Evolutionary conservation across 2,113 vertebrate genomes (phyloP).

Genomic region (Odobenus rosmarus): DNA sequence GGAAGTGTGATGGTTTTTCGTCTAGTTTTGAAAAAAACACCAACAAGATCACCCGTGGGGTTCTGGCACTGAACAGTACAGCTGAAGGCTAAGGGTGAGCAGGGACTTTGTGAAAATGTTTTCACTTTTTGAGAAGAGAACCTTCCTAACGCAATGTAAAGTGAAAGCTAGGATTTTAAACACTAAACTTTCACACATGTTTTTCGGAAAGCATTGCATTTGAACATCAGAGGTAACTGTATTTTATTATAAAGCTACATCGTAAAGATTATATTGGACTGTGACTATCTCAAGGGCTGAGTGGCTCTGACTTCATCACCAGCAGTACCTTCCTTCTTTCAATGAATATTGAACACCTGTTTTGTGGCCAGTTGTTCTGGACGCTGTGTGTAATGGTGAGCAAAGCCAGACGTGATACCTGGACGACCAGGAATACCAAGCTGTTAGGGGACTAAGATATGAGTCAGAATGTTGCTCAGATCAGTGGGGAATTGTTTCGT

Average conservation of each 20-base stretch:
- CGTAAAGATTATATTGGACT: background rate
- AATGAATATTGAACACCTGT: background rate
- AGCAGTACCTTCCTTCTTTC: background rate
- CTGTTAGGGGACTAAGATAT: background rate
- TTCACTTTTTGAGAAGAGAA: background rate
- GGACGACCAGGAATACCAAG: background rate
- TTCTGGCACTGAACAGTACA: rapidly evolving
- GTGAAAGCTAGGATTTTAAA: background rate
- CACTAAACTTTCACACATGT: background rate
- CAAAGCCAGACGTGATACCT: background rate
- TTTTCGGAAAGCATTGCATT: background rate
- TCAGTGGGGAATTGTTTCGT: too few relatives aligned
- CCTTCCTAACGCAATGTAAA: background rate
- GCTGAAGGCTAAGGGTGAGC: background rate
- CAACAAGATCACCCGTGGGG: background rate
- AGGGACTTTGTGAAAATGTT: background rate
- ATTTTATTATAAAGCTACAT: background rate
- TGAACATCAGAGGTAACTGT: background rate
- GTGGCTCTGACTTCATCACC: too few relatives aligned
- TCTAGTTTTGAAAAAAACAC: background rate
- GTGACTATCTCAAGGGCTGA: background rate
- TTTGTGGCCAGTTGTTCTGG: background rate
- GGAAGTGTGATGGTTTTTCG: background rate
- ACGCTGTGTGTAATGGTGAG: rapidly evolving
- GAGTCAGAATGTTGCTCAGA: background rate